Evolutionary conservation across 2,888 invertebrate species (phyloP).

Genomic region (Pachydiplax longipennis): DNA sequence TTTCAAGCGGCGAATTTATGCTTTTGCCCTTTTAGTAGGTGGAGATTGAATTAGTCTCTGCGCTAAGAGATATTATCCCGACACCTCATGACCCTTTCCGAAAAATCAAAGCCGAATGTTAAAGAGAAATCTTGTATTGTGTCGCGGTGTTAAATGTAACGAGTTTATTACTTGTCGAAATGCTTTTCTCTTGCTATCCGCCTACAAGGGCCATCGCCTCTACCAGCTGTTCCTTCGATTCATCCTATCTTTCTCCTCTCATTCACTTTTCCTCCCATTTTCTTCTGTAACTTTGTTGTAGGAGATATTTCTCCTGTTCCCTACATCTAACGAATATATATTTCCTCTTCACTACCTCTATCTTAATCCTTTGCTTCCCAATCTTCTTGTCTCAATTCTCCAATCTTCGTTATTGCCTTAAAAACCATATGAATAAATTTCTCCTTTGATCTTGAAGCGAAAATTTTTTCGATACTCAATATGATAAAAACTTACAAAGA

Average conservation of each 20-base stretch:
- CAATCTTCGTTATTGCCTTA: too few relatives aligned
- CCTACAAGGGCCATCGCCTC: neutral
- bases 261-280: neutral
- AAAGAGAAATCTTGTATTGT: neutral
- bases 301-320: too few relatives aligned
- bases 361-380: neutral
- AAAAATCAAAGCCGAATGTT: neutral
- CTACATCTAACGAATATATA: too few relatives aligned
- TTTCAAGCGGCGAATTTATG: neutral
- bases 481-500: too few relatives aligned
- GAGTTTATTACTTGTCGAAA: slow-evolving; percentile 18
- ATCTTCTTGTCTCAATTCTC: neutral
- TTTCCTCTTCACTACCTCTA: neutral
- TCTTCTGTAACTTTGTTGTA: neutral
- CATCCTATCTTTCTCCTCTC: neutral
- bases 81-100: neutral
- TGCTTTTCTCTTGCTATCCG: neutral
- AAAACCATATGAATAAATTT: too few relatives aligned
- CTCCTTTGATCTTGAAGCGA: too few relatives aligned
- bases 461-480: too few relatives aligned
- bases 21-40: neutral
- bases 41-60: neutral
- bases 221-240: neutral
- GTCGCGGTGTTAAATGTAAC: neutral
- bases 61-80: neutral